Evolutionary conservation across 2,888 invertebrate species (phyloP).

Genomic region (Nysson spinosus): DNA sequence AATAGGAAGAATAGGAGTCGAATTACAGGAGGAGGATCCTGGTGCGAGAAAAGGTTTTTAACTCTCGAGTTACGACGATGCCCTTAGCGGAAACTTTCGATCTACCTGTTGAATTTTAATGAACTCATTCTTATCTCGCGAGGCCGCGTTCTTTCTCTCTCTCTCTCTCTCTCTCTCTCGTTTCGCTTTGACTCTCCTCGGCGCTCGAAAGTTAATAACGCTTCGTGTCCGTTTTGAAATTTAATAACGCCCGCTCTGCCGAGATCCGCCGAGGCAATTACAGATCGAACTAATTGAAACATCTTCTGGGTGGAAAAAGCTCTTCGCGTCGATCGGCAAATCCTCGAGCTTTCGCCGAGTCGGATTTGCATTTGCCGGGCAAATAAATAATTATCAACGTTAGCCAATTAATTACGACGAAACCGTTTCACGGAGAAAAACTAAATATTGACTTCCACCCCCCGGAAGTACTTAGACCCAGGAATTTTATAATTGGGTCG

Average conservation of each 20-base stretch:
- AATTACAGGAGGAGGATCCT: no score
- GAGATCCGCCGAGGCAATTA: constrained; percentile 11
- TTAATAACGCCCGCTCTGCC: constrained; percentile 36
- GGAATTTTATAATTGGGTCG: neutral
- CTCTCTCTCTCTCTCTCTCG: no score
- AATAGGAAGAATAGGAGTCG: no score
- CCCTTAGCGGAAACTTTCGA: constrained; percentile 42
- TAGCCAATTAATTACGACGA: neutral
- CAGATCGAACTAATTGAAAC: no score
- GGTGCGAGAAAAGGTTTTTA: constrained; percentile 20
- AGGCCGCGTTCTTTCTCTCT: no score
- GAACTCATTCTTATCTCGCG: constrained; percentile 44
- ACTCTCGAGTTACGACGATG: constrained; percentile 34
- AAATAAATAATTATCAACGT: no score
- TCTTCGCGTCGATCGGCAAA: neutral
- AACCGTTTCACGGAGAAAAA: neutral
- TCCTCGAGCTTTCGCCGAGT: neutral
- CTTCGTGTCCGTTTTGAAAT: constrained; percentile 36
- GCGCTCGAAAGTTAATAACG: constrained; percentile 6
- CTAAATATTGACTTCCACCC: neutral
- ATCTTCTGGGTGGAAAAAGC: no score
- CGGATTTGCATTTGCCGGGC: no score
- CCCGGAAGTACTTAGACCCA: neutral
- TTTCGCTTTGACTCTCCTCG: no score
- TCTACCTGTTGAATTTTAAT: constrained; percentile 60